phyloP scores from a whole-genome alignment of 35 echinoderm and acorn worm species.

The Chiridota heheva region DNA sequence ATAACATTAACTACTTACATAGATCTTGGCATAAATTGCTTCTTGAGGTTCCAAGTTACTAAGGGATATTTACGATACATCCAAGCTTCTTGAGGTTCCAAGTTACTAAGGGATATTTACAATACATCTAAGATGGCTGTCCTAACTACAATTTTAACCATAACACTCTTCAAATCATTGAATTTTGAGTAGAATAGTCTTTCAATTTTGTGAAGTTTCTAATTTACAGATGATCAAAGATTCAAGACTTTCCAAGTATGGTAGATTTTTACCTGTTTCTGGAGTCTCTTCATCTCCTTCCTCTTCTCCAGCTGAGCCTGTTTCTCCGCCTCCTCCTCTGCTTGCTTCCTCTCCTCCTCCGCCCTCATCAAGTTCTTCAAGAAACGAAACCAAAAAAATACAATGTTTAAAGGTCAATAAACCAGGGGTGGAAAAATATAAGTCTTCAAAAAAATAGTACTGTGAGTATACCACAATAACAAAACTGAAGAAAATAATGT shows the following conservation, averaged over 20 bases:
- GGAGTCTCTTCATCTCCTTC: slow-evolving; percentile 66
- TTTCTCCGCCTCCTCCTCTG: slow-evolving; percentile 77
- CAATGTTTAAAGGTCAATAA: too few relatives aligned
- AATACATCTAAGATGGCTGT: background rate
- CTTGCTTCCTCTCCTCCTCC: slow-evolving; percentile 61
- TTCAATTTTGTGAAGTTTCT: background rate
- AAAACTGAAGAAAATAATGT: too few relatives aligned
- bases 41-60: background rate
- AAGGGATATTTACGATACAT: background rate
- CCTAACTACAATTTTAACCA: background rate
- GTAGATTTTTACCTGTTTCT: slow-evolving; percentile 57
- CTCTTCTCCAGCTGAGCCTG: slow-evolving; percentile 68
- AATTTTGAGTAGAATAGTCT: background rate
- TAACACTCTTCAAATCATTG: background rate
- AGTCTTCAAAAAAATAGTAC: too few relatives aligned
- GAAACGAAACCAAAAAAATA: too few relatives aligned
- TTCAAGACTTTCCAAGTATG: background rate
- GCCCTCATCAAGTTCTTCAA: too few relatives aligned
- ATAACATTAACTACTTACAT: too few relatives aligned
- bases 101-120: background rate
- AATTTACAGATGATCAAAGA: background rate
- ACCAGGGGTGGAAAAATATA: too few relatives aligned
- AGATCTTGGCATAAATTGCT: too few relatives aligned
- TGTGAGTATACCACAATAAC: too few relatives aligned
- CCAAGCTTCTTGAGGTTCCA: background rate